Conservation (phyloP, 1,140 invertebrate species). For the Drosophila neocordata region DNA sequence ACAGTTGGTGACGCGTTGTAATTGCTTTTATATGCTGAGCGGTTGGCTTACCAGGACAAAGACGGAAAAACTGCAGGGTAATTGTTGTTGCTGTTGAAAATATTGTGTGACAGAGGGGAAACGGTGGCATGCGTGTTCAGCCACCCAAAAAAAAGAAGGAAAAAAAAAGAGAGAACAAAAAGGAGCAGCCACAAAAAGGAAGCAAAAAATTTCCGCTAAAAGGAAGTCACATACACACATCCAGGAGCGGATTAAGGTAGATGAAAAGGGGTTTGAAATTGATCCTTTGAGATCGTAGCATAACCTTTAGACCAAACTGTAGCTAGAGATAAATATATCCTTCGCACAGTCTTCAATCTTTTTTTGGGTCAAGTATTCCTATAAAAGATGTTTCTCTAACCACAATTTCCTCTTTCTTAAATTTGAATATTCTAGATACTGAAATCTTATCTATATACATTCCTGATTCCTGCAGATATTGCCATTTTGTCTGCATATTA, state of each 20-base stretch:
- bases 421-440: no score
- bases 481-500: no score
- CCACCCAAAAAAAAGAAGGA: conserved; percentile 33
- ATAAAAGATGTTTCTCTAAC: no score
- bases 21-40: conserved; percentile 64
- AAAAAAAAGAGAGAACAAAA: conserved; percentile 15
- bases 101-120: not conserved
- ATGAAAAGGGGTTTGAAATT: not conserved
- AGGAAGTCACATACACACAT: conserved; percentile 28
- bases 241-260: conserved; percentile 32
- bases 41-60: conserved; percentile 13
- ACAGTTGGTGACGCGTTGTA: conserved; percentile 24
- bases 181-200: conserved; percentile 36
- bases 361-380: no score
- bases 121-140: conserved; percentile 13
- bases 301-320: not conserved
- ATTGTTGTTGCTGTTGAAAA: conserved; percentile 20
- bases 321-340: no score
- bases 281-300: not conserved
- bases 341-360: no score
- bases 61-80: conserved; percentile 2
- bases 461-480: no score
- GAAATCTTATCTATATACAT: no score
- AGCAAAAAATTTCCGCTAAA: conserved; percentile 47
- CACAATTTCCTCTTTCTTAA: no score